These are phyloP conservation scores for Sminthurides aquaticus DNA, from an alignment of 2,888 invertebrate genomes.

Conservation along the genomic window DNA sequence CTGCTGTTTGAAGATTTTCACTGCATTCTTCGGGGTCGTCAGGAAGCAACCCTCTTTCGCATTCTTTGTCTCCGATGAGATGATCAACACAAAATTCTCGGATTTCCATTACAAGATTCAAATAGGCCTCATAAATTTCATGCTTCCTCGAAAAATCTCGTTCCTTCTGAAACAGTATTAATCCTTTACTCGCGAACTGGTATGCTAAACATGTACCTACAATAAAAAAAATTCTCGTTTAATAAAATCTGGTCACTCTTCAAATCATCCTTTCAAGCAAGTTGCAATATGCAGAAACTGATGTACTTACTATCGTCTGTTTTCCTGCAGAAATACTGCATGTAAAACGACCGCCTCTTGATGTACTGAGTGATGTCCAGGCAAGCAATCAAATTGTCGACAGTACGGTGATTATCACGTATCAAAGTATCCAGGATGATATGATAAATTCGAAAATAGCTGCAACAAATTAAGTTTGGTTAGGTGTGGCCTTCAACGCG, in stretches of 20 bases:
- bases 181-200: not conserved
- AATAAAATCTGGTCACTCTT: too few species aligned
- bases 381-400: constrained; percentile 5
- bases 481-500: not conserved
- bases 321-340: constrained; percentile 9
- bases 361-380: not conserved
- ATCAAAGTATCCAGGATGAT: constrained; percentile 1
- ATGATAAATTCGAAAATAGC: constrained; percentile 6
- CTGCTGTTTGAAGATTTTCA: not conserved
- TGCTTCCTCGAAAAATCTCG: not conserved
- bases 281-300: too few species aligned
- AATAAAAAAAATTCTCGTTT: not conserved
- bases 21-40: constrained; percentile 6
- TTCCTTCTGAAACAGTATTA: constrained; percentile 2
- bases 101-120: constrained; percentile 4
- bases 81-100: constrained; percentile 10
- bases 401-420: not conserved
- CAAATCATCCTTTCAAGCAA: too few species aligned
- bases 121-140: constrained; percentile 11
- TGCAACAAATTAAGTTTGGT: not conserved
- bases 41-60: not conserved
- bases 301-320: constrained; percentile 12
- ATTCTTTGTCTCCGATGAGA: not conserved
- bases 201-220: constrained; percentile 11
- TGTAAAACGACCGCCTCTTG: constrained; percentile 9